Base-by-base conservation (phyloP, 2,113 vertebrate species). In the Channa maculata region DNA sequence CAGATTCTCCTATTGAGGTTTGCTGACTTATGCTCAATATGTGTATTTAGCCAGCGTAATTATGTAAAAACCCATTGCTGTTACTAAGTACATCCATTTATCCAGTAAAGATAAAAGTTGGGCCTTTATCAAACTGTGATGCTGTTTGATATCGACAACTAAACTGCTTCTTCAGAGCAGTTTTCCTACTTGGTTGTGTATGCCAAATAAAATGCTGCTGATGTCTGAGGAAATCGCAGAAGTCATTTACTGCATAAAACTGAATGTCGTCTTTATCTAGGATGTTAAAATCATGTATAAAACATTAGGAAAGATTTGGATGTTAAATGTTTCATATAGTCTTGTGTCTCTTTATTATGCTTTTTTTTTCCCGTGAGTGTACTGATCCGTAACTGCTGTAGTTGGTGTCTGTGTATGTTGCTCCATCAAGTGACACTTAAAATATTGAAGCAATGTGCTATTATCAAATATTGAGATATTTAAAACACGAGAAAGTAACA, bases 301-400 rank as follows among this genome's bases (percentile, higher is more conserved):
- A 82, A 70, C 43, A 41, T 52, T 71, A 73, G 61, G 55, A 69
- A 73, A 71, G 38, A 76, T 83, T 50, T 84, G 70, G 51, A 53
- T 81, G 62, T 82, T 64, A 65, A 71, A 33, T 82, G 76, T 83
- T 73, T 84, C 67, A 77, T 81, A 64, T 63, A 3, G 37, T 87
- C 24, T 24, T 48, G 57, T 77, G 75, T 91, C 66, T 89, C 83
- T 90, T 91, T 90, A 84, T 90, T 83, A 62, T 66, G 49, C 60
- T 71, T 34, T 11, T 49, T 76, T 63, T 52, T 61, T 55, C 46
- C 8, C 71, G 77, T 80, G 13, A 64, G 76, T 89, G 83, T 72
- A 82, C 51, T 70, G 58, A 70, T 78, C 76, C 65, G 66, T 67
- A 61, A 15, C 87, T 84, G 84, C 88, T 84, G 82, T 71, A 69